A percentile compares a stretch with the other conserved stretches of the same genome.
phyloP scores from a whole-genome alignment of 92 coral and sea anemone genomes.

The Parazoanthus swiftii region DNA sequence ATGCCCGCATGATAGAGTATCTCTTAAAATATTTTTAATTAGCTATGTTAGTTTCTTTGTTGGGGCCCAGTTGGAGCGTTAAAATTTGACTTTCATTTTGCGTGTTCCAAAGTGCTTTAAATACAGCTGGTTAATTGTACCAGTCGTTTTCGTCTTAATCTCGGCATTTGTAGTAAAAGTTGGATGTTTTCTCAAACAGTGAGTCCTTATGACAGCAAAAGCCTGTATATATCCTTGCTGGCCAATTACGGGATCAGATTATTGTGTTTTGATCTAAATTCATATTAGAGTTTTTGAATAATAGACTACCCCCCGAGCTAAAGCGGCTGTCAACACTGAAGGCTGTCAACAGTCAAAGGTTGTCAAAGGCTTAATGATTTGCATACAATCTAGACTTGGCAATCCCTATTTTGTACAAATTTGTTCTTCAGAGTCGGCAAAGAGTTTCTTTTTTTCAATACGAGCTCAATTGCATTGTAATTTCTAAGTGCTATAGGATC shows the following conservation, averaged over 20 bases:
- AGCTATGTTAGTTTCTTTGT: slow-evolving; percentile 5
- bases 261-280: slow-evolving; percentile 26
- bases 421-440: not conserved
- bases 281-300: slow-evolving; percentile 35
- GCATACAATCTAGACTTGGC: slow-evolving; percentile 44
- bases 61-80: slow-evolving; percentile 29
- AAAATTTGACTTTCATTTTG: slow-evolving; percentile 1
- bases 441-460: not conserved
- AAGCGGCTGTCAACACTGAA: slow-evolving; percentile 20
- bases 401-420: slow-evolving; percentile 19
- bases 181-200: not conserved
- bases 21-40: slow-evolving; percentile 10
- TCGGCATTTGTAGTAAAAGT: not conserved
- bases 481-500: not conserved
- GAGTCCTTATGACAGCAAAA: slow-evolving; percentile 10
- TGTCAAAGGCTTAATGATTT: slow-evolving; percentile 25
- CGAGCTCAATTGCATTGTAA: not conserved
- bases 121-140: not conserved
- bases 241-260: slow-evolving; percentile 39
- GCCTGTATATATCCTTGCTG: slow-evolving; percentile 16
- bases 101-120: slow-evolving; percentile 6
- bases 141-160: slow-evolving; percentile 15
- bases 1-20: not conserved
- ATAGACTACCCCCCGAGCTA: slow-evolving; percentile 25
- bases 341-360: not conserved